Evolutionary conservation across 2,113 vertebrate species (phyloP).

Genomic region (Danionella cerebrum): DNA sequence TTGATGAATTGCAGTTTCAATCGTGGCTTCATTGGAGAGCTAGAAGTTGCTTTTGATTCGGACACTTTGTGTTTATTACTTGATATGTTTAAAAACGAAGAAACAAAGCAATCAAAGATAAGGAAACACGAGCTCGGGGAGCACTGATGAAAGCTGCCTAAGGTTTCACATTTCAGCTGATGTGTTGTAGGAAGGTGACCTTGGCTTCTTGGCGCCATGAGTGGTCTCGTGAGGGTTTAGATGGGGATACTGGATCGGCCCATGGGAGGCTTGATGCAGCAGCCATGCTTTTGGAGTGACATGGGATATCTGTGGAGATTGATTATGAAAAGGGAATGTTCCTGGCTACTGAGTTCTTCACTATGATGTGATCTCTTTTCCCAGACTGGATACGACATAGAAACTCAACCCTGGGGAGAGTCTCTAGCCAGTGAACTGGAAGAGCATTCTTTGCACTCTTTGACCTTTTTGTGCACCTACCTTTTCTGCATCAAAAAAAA

Average conservation of each 20-base stretch:
- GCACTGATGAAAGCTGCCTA: not conserved
- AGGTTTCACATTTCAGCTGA: constrained; percentile 58
- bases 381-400: constrained; percentile 52
- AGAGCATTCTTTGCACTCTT: constrained; percentile 28
- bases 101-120: not conserved
- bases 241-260: constrained; percentile 55
- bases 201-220: constrained; percentile 50
- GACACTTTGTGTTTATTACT: not conserved
- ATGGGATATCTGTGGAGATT: constrained; percentile 48
- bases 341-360: constrained; percentile 44
- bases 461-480: constrained; percentile 4
- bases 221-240: constrained; percentile 33
- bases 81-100: not conserved
- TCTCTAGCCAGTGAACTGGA: constrained; percentile 40
- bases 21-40: no score
- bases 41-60: no score
- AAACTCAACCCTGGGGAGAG: constrained; percentile 49
- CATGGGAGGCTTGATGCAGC: constrained; percentile 46
- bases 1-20: no score
- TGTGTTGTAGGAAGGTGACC: constrained; percentile 52
- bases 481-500: not conserved
- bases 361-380: constrained; percentile 33
- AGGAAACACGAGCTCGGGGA: not conserved
- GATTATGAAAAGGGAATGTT: constrained; percentile 33
- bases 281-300: constrained; percentile 47